Percentiles rank a stretch among this genome's conserved stretches.
phyloP scores from a whole-genome alignment of 2,797 vertebrate genomes.

The Eulemur mongoz region DNA sequence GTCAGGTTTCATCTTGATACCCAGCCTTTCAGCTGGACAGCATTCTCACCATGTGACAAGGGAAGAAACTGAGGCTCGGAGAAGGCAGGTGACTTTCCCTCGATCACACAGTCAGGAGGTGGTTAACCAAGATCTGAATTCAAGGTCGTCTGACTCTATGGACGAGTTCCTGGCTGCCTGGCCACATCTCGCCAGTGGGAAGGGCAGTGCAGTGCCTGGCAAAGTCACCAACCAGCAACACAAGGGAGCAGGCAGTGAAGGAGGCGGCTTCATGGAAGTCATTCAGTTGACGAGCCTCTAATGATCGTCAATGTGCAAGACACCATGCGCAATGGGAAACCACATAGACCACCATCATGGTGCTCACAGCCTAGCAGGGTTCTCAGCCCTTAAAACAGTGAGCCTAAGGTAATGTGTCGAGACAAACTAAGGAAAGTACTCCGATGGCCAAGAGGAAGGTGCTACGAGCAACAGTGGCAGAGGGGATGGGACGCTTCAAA shows the following conservation, averaged over 20 bases:
- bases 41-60: neutral
- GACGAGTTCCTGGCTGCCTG: neutral
- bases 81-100: neutral
- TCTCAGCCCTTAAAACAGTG: neutral
- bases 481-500: rapidly evolving
- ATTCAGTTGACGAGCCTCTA: too few species aligned
- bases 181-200: neutral
- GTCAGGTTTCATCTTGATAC: neutral
- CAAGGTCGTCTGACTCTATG: neutral
- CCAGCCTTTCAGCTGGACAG: neutral
- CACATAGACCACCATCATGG: rapidly evolving
- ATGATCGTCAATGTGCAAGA: too few species aligned
- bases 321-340: neutral
- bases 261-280: neutral
- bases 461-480: neutral
- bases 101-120: neutral
- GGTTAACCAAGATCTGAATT: neutral
- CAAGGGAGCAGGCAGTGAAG: neutral
- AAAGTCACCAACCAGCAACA: neutral
- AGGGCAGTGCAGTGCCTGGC: too few species aligned
- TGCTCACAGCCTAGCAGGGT: neutral
- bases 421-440: too few species aligned
- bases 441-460: neutral
- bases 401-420: rapidly evolving
- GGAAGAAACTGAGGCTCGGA: neutral